phyloP scores from a whole-genome alignment of 2,888 invertebrate species.

The Hydrotaea diabolus region DNA sequence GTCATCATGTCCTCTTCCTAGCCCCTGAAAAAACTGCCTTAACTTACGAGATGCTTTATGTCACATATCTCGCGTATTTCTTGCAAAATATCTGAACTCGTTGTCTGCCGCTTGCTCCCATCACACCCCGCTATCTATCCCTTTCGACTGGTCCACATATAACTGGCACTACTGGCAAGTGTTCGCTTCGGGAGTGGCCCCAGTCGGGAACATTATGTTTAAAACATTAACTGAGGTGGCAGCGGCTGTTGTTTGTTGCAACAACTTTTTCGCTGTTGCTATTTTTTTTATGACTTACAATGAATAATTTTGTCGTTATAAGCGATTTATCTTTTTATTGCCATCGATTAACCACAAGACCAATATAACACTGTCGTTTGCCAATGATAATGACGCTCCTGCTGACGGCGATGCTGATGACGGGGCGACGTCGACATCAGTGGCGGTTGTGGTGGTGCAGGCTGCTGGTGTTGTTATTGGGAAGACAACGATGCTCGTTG shows the following conservation, averaged over 20 bases:
- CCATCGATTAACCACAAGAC: slow-evolving; percentile 68
- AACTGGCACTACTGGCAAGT: too few relatives aligned
- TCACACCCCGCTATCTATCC: too few relatives aligned
- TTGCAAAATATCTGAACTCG: too few relatives aligned
- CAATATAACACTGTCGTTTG: slow-evolving; percentile 66
- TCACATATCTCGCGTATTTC: too few relatives aligned
- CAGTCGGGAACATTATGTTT: slow-evolving; percentile 44
- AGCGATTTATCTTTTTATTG: slow-evolving; percentile 77
- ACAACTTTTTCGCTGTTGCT: slow-evolving; percentile 49
- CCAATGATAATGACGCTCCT: slow-evolving; percentile 51
- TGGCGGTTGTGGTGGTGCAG: slow-evolving; percentile 17
- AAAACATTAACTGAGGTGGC: slow-evolving; percentile 53
- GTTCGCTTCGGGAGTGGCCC: neutral
- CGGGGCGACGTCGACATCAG: neutral
- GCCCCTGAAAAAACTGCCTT: too few relatives aligned
- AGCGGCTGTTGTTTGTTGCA: slow-evolving; percentile 46
- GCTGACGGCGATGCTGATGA: slow-evolving; percentile 37
- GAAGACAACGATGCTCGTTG: neutral
- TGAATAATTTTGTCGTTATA: slow-evolving; percentile 79
- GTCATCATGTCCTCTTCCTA: too few relatives aligned
- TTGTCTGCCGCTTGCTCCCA: too few relatives aligned
- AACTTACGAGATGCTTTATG: too few relatives aligned
- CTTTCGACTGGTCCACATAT: too few relatives aligned
- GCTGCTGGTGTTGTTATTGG: slow-evolving; percentile 27
- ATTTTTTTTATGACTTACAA: slow-evolving; percentile 75